Evolutionary conservation across 2,797 vertebrate genomes (phyloP).

Genomic region (Lacerta agilis): DNA sequence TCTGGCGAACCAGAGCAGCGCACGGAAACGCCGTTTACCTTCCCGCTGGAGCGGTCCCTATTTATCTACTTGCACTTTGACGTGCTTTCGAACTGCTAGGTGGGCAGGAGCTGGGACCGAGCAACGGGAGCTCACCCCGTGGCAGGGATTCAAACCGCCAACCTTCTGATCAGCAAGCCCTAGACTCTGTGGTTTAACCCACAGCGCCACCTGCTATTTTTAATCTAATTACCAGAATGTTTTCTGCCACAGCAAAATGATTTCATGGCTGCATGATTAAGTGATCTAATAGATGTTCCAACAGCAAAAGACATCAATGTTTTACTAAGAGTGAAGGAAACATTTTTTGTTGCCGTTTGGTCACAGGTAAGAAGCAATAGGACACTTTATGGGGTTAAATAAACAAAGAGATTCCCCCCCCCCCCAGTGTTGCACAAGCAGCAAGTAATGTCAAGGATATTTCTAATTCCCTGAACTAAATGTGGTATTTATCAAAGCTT

Average conservation of each 20-base stretch:
- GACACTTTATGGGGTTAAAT: background rate
- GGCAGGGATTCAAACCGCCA: too few relatives aligned
- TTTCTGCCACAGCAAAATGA: conserved; percentile 27
- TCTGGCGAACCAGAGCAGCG: too few relatives aligned
- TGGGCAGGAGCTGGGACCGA: too few relatives aligned
- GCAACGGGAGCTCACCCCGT: too few relatives aligned
- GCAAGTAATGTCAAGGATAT: background rate
- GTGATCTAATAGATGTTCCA: conserved; percentile 38
- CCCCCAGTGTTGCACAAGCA: background rate
- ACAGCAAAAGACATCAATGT: background rate
- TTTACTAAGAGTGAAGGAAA: conserved; percentile 6
- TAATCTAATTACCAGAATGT: conserved; percentile 8
- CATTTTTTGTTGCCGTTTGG: background rate
- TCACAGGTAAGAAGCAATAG: conserved; percentile 1
- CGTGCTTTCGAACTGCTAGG: too few relatives aligned
- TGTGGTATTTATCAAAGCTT: background rate
- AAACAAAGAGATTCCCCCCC: background rate
- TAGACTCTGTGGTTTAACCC: too few relatives aligned
- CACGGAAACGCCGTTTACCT: too few relatives aligned
- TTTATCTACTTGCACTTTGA: too few relatives aligned
- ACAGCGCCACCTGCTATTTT: too few relatives aligned
- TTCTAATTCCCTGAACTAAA: background rate
- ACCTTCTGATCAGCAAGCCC: too few relatives aligned
- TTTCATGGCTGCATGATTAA: conserved; percentile 33
- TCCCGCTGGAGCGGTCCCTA: too few relatives aligned